Evolutionary conservation across 2,888 invertebrate species (phyloP).

Genomic region (Ophion ellenae): DNA sequence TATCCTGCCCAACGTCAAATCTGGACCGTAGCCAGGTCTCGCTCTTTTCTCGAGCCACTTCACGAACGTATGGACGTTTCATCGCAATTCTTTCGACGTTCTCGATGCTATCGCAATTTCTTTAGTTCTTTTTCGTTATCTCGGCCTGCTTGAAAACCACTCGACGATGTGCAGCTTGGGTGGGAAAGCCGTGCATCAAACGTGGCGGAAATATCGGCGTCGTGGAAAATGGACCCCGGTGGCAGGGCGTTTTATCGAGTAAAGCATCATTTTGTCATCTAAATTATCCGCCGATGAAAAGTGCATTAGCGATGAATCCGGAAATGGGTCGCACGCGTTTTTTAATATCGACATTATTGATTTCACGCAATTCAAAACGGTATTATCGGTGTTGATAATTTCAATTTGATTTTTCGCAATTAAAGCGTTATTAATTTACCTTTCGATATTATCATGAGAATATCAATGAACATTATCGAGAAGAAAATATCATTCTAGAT

Average conservation of each 20-base stretch:
- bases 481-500: no score
- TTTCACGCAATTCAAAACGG: background rate
- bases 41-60: slow-evolving; percentile 40
- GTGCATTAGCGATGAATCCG: background rate
- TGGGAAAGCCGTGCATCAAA: background rate
- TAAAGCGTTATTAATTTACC: background rate
- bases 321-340: background rate
- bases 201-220: background rate
- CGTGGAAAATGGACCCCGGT: background rate
- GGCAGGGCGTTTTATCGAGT: background rate
- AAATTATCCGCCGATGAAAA: background rate
- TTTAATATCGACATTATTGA: background rate
- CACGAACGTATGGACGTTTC: slow-evolving; percentile 8
- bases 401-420: background rate
- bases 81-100: slow-evolving; percentile 19
- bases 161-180: background rate
- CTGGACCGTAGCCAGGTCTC: slow-evolving; percentile 49
- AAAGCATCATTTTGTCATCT: background rate
- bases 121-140: background rate
- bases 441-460: background rate
- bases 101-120: slow-evolving; percentile 45
- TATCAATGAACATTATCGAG: background rate
- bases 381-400: background rate
- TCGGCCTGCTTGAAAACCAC: background rate
- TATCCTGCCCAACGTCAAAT: slow-evolving; percentile 36